Evolutionary conservation across 2,113 vertebrate species (phyloP).

Genomic region (Urocynchramus pylzowi): DNA sequence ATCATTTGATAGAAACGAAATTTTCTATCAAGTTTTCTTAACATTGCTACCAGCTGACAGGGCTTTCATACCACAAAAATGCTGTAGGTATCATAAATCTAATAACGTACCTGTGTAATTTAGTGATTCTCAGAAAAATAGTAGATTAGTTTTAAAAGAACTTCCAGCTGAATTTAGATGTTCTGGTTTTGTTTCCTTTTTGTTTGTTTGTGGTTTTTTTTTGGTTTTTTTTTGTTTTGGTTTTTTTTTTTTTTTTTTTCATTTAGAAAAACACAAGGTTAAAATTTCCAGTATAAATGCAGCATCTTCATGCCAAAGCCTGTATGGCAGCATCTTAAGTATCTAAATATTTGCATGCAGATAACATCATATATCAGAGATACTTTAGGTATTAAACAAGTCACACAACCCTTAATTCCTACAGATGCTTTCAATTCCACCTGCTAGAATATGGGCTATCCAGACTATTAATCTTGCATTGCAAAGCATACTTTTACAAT

Average conservation of each 20-base stretch:
- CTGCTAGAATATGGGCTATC: not conserved
- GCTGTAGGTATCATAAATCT: rapidly evolving
- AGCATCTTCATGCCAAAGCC: not conserved
- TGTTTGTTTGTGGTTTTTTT: no score
- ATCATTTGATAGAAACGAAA: not conserved
- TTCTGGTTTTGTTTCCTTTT: not conserved
- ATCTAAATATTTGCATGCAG: not conserved
- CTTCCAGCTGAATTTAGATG: not conserved
- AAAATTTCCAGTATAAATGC: not conserved
- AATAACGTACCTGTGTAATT: not conserved
- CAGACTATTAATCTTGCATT: not conserved
- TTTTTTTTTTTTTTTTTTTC: not conserved
- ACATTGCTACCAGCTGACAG: not conserved
- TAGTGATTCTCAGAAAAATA: not conserved
- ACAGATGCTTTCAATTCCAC: not conserved
- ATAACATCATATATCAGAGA: not conserved
- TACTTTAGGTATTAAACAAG: not conserved
- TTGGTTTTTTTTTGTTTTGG: not conserved
- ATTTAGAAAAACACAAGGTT: not conserved
- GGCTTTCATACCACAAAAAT: not conserved
- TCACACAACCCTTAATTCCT: not conserved
- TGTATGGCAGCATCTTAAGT: not conserved
- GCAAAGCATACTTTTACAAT: not conserved
- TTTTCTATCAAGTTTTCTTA: not conserved
- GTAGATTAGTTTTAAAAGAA: not conserved